A percentile compares a stretch with the other conserved stretches of the same genome.
These are phyloP conservation scores for Artemia franciscana DNA, from an alignment of 1,140 invertebrate species.

Conservation along the genomic window DNA sequence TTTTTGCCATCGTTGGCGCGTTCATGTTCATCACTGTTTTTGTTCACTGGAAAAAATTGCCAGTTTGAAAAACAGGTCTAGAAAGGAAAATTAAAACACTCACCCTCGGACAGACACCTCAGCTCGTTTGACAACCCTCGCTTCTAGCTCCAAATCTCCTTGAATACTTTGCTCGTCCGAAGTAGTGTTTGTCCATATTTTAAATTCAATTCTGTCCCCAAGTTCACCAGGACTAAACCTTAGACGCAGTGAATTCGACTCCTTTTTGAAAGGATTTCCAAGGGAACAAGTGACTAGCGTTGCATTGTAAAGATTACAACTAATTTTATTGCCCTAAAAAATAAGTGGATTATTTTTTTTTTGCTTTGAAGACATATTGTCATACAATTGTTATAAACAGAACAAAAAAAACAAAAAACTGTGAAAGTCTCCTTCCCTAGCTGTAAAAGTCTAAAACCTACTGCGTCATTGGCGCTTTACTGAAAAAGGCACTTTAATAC, in stretches of 20 bases:
- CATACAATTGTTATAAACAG: too few species aligned
- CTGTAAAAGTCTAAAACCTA: too few species aligned
- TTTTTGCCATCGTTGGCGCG: too few species aligned
- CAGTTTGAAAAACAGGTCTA: background rate
- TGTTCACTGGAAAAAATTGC: too few species aligned
- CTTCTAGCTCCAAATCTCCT: conserved; percentile 28
- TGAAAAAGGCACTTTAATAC: too few species aligned
- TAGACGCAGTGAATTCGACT: conserved; percentile 21
- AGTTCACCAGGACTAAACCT: background rate
- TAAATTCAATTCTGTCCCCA: conserved; percentile 24
- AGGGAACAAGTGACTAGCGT: conserved; percentile 52
- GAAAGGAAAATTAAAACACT: conserved; percentile 14
- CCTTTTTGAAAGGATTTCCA: conserved; percentile 62
- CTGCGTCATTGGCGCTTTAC: too few species aligned
- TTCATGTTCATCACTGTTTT: too few species aligned
- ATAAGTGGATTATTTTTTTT: too few species aligned
- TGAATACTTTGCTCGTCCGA: conserved; percentile 36
- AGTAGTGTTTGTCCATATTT: conserved; percentile 63
- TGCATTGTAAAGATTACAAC: conserved; percentile 35
- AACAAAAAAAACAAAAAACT: too few species aligned
- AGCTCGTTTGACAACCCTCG: conserved; percentile 50
- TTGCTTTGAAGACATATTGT: too few species aligned
- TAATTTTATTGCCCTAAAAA: conserved; percentile 20
- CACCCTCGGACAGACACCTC: conserved; percentile 58
- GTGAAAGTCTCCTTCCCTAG: too few species aligned